Conservation (phyloP, 2,113 vertebrate genomes). For the Origma solitaria region DNA sequence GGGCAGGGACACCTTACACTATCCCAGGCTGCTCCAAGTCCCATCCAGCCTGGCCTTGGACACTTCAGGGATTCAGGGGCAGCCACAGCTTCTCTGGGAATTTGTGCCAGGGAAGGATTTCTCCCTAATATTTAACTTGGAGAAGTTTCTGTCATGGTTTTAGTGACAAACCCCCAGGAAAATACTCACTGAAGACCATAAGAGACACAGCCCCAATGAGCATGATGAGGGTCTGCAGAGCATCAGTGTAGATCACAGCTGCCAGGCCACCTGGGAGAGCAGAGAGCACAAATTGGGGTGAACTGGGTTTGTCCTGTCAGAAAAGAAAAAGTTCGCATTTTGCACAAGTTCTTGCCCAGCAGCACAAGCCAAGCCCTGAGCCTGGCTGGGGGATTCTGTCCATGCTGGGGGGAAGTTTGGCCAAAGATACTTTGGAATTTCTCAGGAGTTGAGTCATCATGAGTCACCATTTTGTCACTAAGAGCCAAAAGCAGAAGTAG, state of each 20-base stretch:
- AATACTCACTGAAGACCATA: constrained; percentile 86
- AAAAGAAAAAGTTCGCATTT: fast-evolving
- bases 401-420: background rate
- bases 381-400: background rate
- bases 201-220: constrained; percentile 83
- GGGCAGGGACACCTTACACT: background rate
- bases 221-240: constrained; percentile 92
- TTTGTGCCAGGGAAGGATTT: background rate
- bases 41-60: fast-evolving
- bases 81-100: background rate
- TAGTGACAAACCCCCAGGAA: background rate
- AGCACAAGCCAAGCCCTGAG: fast-evolving
- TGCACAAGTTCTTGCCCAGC: background rate
- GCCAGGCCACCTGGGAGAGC: constrained; percentile 86
- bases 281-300: background rate
- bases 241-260: constrained; percentile 95
- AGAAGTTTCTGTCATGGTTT: background rate
- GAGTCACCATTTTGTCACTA: background rate
- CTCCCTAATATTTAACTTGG: background rate
- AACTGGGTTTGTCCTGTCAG: background rate
- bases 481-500: background rate
- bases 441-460: background rate
- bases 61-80: background rate
- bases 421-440: background rate
- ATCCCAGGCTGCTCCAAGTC: fast-evolving